Percentiles rank a stretch among this genome's conserved stretches.
Evolutionary conservation across 2,888 invertebrate genomes (phyloP).

Genomic region (Cerceris rybyensis): DNA sequence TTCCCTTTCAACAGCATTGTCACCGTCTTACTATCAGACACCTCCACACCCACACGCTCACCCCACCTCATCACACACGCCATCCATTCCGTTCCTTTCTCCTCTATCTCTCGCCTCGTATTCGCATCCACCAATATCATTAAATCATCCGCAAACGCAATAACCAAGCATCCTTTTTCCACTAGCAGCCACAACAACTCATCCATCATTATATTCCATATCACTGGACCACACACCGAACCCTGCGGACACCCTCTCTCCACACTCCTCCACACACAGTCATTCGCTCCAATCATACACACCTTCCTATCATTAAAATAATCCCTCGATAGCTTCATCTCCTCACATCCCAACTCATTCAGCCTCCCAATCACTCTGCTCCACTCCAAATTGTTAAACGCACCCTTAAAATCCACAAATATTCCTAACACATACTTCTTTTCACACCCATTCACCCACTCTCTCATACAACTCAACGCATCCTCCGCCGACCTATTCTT

Average conservation of each 20-base stretch:
- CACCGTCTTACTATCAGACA: too few species aligned
- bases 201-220: constrained; percentile 18
- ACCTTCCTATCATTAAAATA: constrained; percentile 2
- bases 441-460: not conserved
- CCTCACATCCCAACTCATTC: constrained; percentile 1
- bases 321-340: not conserved
- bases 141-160: constrained; percentile 20
- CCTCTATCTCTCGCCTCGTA: not conserved
- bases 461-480: not conserved
- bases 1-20: too few species aligned
- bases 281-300: not conserved
- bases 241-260: constrained; percentile 18
- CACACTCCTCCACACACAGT: not conserved
- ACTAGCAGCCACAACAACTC: not conserved
- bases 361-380: not conserved
- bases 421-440: not conserved
- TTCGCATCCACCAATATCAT: not conserved
- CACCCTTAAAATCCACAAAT: too few species aligned
- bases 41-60: not conserved
- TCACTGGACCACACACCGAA: constrained; percentile 7
- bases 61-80: not conserved
- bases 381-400: constrained; percentile 14
- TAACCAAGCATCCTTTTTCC: not conserved
- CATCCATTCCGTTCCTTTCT: constrained; percentile 12
- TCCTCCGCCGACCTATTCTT: constrained; percentile 2